Conservation (phyloP, 2,113 vertebrate species). For the Formicarius rufipectus region DNA sequence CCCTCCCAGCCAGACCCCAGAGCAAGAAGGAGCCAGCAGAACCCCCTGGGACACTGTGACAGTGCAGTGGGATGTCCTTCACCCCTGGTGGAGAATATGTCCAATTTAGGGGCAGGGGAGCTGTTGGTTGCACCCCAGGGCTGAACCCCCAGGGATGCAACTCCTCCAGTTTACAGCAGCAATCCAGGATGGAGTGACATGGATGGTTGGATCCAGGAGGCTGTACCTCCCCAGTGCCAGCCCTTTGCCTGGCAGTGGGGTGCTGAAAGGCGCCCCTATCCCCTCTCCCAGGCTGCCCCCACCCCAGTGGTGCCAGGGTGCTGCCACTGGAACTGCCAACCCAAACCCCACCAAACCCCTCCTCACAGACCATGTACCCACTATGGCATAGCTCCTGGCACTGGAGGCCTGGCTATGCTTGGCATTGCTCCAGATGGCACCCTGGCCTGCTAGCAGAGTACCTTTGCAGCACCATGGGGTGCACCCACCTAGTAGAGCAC, state of each 20-base stretch:
- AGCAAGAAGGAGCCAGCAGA: neutral
- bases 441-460: neutral
- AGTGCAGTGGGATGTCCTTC: neutral
- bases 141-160: neutral
- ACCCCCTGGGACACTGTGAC: neutral
- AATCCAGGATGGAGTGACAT: neutral
- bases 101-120: neutral
- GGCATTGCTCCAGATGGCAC: neutral
- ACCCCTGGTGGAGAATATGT: neutral
- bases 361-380: neutral
- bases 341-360: neutral
- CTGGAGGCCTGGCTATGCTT: neutral
- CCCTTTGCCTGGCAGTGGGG: neutral
- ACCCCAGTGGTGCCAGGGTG: neutral
- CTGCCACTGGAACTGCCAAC: accelerated
- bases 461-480: neutral
- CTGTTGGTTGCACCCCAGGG: neutral
- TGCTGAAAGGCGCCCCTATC: neutral
- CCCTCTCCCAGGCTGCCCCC: accelerated
- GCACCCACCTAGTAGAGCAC: neutral
- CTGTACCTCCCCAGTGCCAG: neutral
- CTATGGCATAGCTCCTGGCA: neutral
- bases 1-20: too few species aligned
- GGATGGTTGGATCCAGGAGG: neutral
- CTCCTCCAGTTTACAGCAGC: neutral